A percentile compares a stretch with the other conserved stretches of the same genome.
Conservation (phyloP, 1,140 invertebrate species). For the Micrasema longulum region DNA sequence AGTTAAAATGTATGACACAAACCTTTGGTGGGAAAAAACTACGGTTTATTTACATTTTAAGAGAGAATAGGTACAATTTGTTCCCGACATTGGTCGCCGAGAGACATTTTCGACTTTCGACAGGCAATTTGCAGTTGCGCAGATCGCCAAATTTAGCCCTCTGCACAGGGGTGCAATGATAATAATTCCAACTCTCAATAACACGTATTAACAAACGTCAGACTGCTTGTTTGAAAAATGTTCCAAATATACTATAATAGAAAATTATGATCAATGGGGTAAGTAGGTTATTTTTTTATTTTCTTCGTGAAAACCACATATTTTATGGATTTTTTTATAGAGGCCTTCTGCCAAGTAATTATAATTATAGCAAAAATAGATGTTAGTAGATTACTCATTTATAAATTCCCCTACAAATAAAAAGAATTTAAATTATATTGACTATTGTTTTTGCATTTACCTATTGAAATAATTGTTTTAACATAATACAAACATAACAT, state of each 20-base stretch:
- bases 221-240: background rate
- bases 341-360: too few relatives aligned
- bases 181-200: conserved; percentile 20
- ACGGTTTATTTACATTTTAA: conserved; percentile 32
- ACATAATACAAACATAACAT: too few relatives aligned
- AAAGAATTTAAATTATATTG: too few relatives aligned
- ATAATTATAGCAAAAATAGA: too few relatives aligned
- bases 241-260: conserved; percentile 12
- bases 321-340: too few relatives aligned
- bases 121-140: conserved; percentile 34
- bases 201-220: conserved; percentile 8
- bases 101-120: conserved; percentile 34
- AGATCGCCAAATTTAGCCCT: background rate
- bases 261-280: too few relatives aligned
- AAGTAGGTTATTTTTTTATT: too few relatives aligned
- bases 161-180: conserved; percentile 35
- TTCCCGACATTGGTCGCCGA: conserved; percentile 13
- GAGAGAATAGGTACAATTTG: background rate
- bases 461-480: too few relatives aligned
- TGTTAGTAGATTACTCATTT: too few relatives aligned
- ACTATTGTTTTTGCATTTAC: too few relatives aligned
- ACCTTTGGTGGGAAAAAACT: background rate
- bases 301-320: too few relatives aligned
- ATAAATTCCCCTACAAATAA: too few relatives aligned
- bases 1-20: background rate